Percentiles rank a stretch among this genome's conserved stretches.
Conservation (phyloP, 2,888 invertebrate species). For the Leptothorax acervorum region DNA sequence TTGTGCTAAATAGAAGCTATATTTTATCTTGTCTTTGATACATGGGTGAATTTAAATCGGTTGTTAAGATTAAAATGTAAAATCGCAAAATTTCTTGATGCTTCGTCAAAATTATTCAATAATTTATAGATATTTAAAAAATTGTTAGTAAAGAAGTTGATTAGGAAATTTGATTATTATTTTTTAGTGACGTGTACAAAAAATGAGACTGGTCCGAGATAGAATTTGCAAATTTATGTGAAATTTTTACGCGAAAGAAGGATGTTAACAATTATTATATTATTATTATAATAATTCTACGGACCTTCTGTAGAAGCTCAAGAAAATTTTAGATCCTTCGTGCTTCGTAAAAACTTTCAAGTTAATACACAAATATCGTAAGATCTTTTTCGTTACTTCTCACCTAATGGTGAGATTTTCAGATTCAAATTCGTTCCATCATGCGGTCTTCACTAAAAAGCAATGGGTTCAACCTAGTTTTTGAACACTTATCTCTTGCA, state of each 20-base stretch:
- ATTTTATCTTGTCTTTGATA: neutral
- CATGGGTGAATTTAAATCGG: no score
- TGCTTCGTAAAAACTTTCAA: conserved; percentile 37
- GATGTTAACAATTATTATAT: conserved; percentile 28
- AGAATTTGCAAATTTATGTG: conserved; percentile 15
- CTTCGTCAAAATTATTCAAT: neutral
- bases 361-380: conserved; percentile 35
- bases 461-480: neutral
- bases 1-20: neutral
- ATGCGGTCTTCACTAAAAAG: neutral
- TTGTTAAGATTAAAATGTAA: neutral
- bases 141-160: neutral
- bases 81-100: neutral
- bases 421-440: conserved; percentile 2
- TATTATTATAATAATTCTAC: no score
- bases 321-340: conserved; percentile 32
- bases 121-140: neutral
- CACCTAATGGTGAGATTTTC: conserved; percentile 14
- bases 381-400: conserved; percentile 14
- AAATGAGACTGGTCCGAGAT: conserved; percentile 2
- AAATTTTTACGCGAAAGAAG: conserved; percentile 1
- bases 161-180: neutral
- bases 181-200: neutral
- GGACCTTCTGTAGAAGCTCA: conserved; percentile 6
- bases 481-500: neutral